A percentile compares a stretch with the other conserved stretches of the same genome.
phyloP scores from a whole-genome alignment of 2,797 vertebrate genomes.

The Melanotaenia pygmaea region DNA sequence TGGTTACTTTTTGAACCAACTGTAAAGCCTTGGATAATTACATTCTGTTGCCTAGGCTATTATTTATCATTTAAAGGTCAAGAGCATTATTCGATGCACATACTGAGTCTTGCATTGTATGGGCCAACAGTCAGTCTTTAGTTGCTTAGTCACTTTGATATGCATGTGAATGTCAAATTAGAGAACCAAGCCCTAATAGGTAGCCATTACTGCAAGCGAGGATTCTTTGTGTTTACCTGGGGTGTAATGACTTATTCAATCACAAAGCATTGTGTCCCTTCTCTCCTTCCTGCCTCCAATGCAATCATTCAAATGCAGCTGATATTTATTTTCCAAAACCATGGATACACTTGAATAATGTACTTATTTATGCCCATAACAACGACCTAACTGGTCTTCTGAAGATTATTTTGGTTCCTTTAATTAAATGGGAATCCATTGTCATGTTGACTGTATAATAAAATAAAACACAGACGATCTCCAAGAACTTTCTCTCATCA shows the following conservation, averaged over 20 bases:
- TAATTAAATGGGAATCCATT: constrained; percentile 70
- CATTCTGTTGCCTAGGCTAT: constrained; percentile 59
- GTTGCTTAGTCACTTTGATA: constrained; percentile 66
- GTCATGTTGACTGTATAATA: constrained; percentile 68
- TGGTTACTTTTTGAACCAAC: constrained; percentile 70
- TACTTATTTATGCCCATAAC: constrained; percentile 45
- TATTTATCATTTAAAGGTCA: constrained; percentile 76
- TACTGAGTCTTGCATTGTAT: constrained; percentile 55
- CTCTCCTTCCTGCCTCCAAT: constrained; percentile 33
- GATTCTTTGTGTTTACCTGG: constrained; percentile 68
- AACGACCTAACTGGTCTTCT: constrained; percentile 57
- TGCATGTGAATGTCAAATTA: constrained; percentile 75
- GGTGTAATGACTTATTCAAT: constrained; percentile 80
- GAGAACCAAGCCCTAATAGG: constrained; percentile 62
- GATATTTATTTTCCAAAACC: constrained; percentile 67
- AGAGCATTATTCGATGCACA: constrained; percentile 69
- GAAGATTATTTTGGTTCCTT: constrained; percentile 48
- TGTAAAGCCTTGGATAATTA: constrained; percentile 62
- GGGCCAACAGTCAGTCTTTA: constrained; percentile 34
- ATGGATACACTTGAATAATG: constrained; percentile 63
- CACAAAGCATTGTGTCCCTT: constrained; percentile 66
- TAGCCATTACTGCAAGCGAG: constrained; percentile 61
- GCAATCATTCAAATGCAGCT: constrained; percentile 48
- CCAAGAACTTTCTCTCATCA: constrained; percentile 26
- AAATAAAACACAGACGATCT: constrained; percentile 47